Evolutionary conservation across 2,797 vertebrate genomes (phyloP).

Genomic region (Sebastes vulpes): DNA sequence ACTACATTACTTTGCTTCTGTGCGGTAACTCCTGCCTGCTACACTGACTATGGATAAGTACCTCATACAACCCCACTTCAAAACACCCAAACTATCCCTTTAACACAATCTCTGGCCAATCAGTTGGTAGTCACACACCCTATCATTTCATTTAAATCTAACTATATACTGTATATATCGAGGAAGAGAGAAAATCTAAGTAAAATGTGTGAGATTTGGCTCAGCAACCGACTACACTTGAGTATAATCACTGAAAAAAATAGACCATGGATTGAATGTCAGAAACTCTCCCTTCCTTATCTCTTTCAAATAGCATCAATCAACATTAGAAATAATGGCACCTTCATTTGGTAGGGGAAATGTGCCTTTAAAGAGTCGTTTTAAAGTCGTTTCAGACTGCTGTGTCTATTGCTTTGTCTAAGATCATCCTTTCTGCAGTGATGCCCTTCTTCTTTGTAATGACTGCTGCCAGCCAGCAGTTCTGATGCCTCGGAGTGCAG

Average conservation of each 20-base stretch:
- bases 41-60: not conserved
- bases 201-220: not conserved
- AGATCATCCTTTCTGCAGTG: conserved; percentile 43
- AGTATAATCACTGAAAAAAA: conserved; percentile 20
- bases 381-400: conserved; percentile 39
- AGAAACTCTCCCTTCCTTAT: conserved; percentile 22
- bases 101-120: not conserved
- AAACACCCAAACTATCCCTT: not conserved
- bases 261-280: conserved; percentile 29
- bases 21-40: not conserved
- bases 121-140: not conserved
- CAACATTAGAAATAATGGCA: conserved; percentile 64
- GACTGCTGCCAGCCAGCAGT: conserved; percentile 62
- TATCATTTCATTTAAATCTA: not conserved
- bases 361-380: conserved; percentile 52
- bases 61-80: not conserved
- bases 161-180: not conserved
- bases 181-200: not conserved
- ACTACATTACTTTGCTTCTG: not conserved
- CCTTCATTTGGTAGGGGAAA: conserved; percentile 52
- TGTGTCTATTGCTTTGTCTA: conserved; percentile 61
- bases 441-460: conserved; percentile 57
- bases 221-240: conserved; percentile 4
- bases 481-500: conserved; percentile 53
- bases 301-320: conserved; percentile 63